Evolutionary conservation across 2,888 invertebrate genomes (phyloP), one percentile per base, ranked within the genome.

Genomic region (Temnothorax unifasciatus): DNA sequence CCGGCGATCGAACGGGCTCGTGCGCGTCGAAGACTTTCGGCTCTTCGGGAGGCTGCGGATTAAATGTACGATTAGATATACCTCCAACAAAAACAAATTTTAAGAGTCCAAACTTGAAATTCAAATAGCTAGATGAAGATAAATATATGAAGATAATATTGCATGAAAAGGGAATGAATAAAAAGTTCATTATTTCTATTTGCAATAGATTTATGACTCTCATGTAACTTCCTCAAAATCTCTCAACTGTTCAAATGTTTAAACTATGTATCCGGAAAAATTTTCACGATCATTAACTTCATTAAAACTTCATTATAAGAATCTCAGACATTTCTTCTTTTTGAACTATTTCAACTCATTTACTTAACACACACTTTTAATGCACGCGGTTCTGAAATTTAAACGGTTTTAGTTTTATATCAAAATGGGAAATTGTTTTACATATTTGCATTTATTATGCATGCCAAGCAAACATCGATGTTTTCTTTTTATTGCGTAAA

Each of bases 1-100:
- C 68, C 41, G 38, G n/a, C 25, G 54, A 15, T 76, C 64, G 75
- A 64, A 47, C 21, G 11, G 9, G 15, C 59, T 47, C 47, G 15
- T 15, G 34, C 15, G 44, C 34, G 8, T 59, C 41, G 44, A 29
- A 29, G 18, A 29, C 8, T 18, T 21, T 38, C 4, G 15, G 9
- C 4, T n/a, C 15, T 52, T 52, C 34, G 0, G 15, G 21, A 52
- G 0, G 5, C 11, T 5, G 4, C 4, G 9, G 15, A 41, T 64
- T 41, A 64, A 15, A 64, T 63, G 38, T n/a, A 11, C 21, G 29
- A 29, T 29, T 29, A 29, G 29, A 29, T 29, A 29, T 29, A 64
- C 15, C 1, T 15, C 13, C 5, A 21, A 3, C 1, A 3, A 21
- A 21, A n/a, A 38, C 6, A 64, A 41, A 6, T 15, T 41, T 64